Base-by-base conservation (phyloP, 2,113 vertebrate species). In the Indicator maculatus region DNA sequence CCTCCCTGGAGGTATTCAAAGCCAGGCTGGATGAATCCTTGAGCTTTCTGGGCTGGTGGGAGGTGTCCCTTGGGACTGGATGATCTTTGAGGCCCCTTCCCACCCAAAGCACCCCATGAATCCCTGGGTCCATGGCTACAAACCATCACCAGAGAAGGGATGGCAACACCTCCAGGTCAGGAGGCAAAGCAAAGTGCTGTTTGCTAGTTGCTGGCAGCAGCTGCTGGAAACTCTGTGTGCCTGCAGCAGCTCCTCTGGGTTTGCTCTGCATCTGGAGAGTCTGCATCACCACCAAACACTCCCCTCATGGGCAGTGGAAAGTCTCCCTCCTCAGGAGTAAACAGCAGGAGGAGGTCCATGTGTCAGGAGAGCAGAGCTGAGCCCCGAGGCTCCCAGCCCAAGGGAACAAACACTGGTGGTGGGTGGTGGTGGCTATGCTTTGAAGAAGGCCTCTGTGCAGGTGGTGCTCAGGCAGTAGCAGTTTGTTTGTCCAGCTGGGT, bases 401-500 rank as follows among this genome's bases (percentile, higher is more conserved):
- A 21, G 76, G 74, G 77, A 76, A 50, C 50, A 50, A 91, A 71
- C 75, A 63, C 8, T 28, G 1, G 0, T 39, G 81, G 55, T 18
- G 13, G 47, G 93, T 7, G 69, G 1, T 39, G 67, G 28, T 95
- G 92, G 47, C 93, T 86, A 70, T 50, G 52, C 93, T 95, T 83
- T 91, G 90, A 91, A 83, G 92, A 59, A 59, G 0, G 0, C 93
- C 77, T 27, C 15, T 1, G 5, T 5, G 83, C 94, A 90, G 94
- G 91, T 94, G 90, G 90, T 80, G 90, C 6, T 91, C 20, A 74
- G 85, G 85, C 93, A 94, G 11, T 20, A 80, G 96, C 92, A 88
- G 44, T 12, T 1, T 95, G 92, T 96, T 96, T 96, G 73, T 95
- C 69, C 96, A 96, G 95, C 95, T 96, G 96, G 0, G 72, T 75